phyloP scores from a whole-genome alignment of 1,140 invertebrate species.

The Neoseiulus cucumeris region DNA sequence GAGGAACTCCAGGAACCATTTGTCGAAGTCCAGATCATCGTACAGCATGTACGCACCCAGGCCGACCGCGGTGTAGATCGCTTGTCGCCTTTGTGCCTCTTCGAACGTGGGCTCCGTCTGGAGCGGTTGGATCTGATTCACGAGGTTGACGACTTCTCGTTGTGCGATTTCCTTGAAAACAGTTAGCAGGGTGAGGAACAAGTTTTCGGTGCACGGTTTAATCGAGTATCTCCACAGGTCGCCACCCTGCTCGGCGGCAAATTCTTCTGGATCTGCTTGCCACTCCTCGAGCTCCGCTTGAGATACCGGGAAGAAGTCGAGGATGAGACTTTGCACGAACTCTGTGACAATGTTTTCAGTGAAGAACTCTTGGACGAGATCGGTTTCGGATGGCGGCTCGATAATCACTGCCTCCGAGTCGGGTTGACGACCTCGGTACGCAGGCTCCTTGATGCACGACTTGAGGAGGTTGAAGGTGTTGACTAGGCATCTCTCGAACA shows the following conservation, averaged over 20 bases:
- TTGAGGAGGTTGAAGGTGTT: constrained; percentile 2
- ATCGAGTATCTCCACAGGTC: constrained; percentile 63
- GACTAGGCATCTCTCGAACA: constrained; percentile 5
- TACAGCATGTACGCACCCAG: constrained; percentile 73
- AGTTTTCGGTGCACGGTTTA: constrained; percentile 61
- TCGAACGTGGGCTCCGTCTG: neutral
- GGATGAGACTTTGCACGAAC: neutral
- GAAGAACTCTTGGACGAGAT: neutral
- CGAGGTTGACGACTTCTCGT: constrained; percentile 24
- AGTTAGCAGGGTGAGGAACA: constrained; percentile 63
- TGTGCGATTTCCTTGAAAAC: constrained; percentile 48
- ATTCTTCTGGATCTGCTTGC: constrained; percentile 15
- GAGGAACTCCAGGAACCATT: constrained; percentile 67
- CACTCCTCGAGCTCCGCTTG: neutral
- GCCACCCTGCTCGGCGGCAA: constrained; percentile 57
- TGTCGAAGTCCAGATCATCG: constrained; percentile 79
- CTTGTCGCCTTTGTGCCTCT: constrained; percentile 15
- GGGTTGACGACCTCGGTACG: neutral
- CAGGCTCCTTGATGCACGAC: neutral
- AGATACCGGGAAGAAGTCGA: constrained; percentile 1
- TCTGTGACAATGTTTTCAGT: neutral
- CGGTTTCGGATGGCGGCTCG: neutral
- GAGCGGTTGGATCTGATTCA: constrained; percentile 12
- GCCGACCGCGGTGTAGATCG: constrained; percentile 71
- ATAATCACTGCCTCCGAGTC: neutral